Conservation (phyloP, 2,797 vertebrate species). For the Thaleichthys pacificus region DNA sequence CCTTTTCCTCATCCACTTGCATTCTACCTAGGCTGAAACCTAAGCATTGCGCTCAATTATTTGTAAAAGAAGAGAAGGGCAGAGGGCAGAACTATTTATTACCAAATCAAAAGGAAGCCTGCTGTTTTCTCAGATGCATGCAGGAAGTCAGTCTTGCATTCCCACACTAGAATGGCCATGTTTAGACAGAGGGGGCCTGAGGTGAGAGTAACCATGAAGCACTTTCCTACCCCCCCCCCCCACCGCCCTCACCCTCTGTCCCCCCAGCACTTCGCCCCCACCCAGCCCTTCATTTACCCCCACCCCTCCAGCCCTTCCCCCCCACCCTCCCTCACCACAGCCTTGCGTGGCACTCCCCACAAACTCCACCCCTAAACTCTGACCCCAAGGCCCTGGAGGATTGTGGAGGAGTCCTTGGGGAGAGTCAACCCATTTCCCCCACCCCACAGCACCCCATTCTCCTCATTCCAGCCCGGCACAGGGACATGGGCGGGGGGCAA, state of each 20-base stretch:
- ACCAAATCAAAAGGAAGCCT: constrained; percentile 57
- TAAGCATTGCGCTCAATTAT: constrained; percentile 43
- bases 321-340: background rate
- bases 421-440: background rate
- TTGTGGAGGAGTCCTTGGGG: background rate
- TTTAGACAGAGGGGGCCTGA: constrained; percentile 46
- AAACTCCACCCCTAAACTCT: constrained; percentile 22
- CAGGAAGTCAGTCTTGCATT: constrained; percentile 56
- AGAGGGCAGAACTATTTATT: constrained; percentile 51
- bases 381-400: background rate
- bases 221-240: constrained; percentile 32
- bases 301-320: background rate
- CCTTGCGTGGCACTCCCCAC: constrained; percentile 33
- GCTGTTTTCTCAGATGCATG: constrained; percentile 63
- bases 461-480: constrained; percentile 18
- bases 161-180: constrained; percentile 54
- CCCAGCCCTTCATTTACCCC: background rate
- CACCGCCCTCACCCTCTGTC: constrained; percentile 17
- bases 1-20: background rate
- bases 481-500: constrained; percentile 38
- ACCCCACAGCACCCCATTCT: constrained; percentile 18
- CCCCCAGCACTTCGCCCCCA: constrained; percentile 14
- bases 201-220: constrained; percentile 42
- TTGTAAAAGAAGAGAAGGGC: constrained; percentile 43
- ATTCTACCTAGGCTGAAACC: constrained; percentile 34